Evolutionary conservation across 2,113 vertebrate genomes (phyloP).

Genomic region (Solea solea): DNA sequence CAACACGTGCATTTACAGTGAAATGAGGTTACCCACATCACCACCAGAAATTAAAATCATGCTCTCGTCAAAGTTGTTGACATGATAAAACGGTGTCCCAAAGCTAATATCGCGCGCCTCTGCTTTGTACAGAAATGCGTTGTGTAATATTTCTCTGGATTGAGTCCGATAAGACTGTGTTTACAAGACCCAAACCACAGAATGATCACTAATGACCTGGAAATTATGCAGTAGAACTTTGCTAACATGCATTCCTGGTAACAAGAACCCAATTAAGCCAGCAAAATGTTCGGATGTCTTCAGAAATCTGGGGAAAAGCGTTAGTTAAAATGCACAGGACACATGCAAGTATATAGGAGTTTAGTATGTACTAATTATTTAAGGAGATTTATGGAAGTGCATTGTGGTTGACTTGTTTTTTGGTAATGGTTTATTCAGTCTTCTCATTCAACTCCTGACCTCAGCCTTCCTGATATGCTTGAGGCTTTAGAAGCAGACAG

Average conservation of each 20-base stretch:
- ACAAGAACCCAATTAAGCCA: constrained; percentile 15
- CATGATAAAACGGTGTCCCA: constrained; percentile 13
- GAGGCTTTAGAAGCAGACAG: neutral
- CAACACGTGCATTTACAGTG: neutral
- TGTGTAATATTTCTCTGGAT: neutral
- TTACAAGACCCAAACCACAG: constrained; percentile 22
- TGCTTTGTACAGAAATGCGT: neutral
- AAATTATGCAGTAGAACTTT: constrained; percentile 20
- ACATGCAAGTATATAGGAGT: neutral
- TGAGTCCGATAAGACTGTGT: constrained; percentile 7
- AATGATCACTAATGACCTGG: constrained; percentile 20
- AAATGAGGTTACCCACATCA: constrained; percentile 3
- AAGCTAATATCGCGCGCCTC: constrained; percentile 7
- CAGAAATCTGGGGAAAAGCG: neutral
- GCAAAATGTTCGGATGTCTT: constrained; percentile 23
- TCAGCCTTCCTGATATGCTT: neutral
- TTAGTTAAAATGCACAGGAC: neutral
- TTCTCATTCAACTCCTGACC: neutral
- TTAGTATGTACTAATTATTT: neutral
- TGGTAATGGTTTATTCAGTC: neutral
- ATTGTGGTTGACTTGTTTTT: neutral
- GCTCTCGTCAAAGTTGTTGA: constrained; percentile 25
- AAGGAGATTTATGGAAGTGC: neutral
- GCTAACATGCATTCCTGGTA: constrained; percentile 11
- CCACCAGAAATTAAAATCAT: constrained; percentile 2